A percentile compares a stretch with the other conserved stretches of the same genome.
These are phyloP conservation scores for Slavum lentiscoides DNA, from an alignment of 2,888 invertebrate species.

Conservation along the genomic window DNA sequence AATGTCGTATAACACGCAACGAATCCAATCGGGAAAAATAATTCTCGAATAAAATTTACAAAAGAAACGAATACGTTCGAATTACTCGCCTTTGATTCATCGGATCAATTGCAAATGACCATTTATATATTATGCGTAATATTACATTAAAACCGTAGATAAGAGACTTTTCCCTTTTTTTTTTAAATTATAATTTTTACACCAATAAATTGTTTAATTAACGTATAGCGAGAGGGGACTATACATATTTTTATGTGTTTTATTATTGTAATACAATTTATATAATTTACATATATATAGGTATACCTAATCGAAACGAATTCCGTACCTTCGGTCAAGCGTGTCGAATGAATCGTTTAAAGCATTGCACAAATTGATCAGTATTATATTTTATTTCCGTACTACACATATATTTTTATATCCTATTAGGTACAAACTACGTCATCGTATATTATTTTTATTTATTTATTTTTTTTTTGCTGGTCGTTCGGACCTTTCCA, in stretches of 20 bases:
- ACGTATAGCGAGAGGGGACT: too few species aligned
- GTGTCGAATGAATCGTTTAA: not conserved
- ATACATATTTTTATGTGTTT: not conserved
- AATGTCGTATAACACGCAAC: slow-evolving; percentile 20
- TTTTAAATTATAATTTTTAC: not conserved
- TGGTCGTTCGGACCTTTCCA: slow-evolving; percentile 3
- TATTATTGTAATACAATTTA: not conserved
- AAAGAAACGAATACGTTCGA: not conserved
- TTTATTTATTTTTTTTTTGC: not conserved
- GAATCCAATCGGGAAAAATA: not conserved
- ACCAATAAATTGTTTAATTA: not conserved
- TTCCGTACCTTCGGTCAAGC: not conserved
- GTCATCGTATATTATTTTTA: not conserved
- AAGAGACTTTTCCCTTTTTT: not conserved
- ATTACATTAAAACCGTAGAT: not conserved
- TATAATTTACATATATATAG: not conserved
- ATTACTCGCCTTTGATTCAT: not conserved
- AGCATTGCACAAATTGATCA: not conserved
- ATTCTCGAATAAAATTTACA: not conserved
- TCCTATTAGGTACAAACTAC: not conserved
- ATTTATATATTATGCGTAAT: not conserved
- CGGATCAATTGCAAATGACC: not conserved
- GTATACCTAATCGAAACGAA: not conserved
- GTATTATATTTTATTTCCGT: not conserved
- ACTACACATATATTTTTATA: not conserved